phyloP scores from a whole-genome alignment of 2,797 vertebrate species.

The Tokudaia muenninki region DNA sequence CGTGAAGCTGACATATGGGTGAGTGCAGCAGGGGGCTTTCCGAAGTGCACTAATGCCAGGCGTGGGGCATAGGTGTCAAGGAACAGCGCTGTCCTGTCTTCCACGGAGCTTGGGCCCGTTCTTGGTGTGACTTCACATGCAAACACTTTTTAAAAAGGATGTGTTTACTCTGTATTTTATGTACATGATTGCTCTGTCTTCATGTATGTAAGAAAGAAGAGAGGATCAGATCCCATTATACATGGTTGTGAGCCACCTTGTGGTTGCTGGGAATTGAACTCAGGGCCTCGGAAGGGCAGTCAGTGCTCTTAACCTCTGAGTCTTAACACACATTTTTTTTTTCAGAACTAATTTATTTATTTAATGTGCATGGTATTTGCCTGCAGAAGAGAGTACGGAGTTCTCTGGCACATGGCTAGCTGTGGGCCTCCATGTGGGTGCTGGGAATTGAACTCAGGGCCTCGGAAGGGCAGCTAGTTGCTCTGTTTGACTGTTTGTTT shows the following conservation, averaged over 20 bases:
- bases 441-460: background rate
- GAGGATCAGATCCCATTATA: background rate
- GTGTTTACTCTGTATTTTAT: background rate
- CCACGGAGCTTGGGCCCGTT: background rate
- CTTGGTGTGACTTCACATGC: background rate
- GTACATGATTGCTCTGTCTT: background rate
- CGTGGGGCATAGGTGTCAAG: accelerated
- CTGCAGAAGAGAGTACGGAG: background rate
- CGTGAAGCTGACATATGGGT: conserved; percentile 91
- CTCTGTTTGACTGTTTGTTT: background rate
- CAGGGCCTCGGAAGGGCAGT: background rate
- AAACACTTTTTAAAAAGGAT: background rate
- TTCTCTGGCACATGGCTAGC: background rate
- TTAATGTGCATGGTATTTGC: background rate
- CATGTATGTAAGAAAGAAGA: background rate
- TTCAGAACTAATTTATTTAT: background rate
- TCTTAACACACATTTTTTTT: background rate
- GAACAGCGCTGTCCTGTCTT: accelerated
- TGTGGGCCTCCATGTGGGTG: background rate
- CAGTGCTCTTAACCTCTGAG: background rate
- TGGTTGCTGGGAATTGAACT: background rate
- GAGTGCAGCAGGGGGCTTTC: conserved; percentile 62
- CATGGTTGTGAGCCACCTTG: background rate
- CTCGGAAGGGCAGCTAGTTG: background rate
- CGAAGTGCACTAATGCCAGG: accelerated